phyloP scores from a whole-genome alignment of 2,113 vertebrate species.

The Strigops habroptila region DNA sequence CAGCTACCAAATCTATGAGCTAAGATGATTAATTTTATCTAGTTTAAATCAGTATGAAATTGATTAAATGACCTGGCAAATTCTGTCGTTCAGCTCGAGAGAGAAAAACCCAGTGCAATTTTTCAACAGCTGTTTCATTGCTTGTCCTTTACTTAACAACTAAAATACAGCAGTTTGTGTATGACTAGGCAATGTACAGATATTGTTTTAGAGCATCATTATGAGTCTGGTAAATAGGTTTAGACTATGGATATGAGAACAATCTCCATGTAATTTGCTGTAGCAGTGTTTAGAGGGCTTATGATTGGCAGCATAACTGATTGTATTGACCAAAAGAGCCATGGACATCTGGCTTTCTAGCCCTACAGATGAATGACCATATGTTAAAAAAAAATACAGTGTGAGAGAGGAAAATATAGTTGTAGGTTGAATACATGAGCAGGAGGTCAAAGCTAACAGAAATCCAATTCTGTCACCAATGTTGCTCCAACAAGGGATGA shows the following conservation, averaged over 20 bases:
- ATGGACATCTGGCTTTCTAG: constrained; percentile 6
- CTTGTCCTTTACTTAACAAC: constrained; percentile 36
- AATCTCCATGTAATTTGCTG: not conserved
- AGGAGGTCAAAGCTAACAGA: not conserved
- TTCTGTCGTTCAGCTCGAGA: not conserved
- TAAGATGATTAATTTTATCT: constrained; percentile 52
- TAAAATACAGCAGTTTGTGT: constrained; percentile 6
- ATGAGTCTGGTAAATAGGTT: constrained; percentile 34
- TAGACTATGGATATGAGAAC: not conserved
- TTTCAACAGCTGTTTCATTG: constrained; percentile 52
- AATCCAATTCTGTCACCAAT: not conserved
- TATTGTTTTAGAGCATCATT: constrained; percentile 33
- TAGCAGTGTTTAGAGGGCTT: not conserved
- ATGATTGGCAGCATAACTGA: constrained; percentile 28
- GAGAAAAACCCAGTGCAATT: not conserved
- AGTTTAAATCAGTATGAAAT: constrained; percentile 53
- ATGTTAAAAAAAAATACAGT: not conserved
- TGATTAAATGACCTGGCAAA: constrained; percentile 43
- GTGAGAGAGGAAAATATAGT: not conserved
- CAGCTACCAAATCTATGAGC: constrained; percentile 20
- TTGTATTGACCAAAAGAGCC: not conserved
- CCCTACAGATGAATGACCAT: constrained; percentile 28
- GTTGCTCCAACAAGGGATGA: not conserved
- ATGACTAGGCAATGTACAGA: not conserved
- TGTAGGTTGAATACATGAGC: not conserved